Conservation (phyloP, 2,797 vertebrate genomes). For the Coregonus suidteri region DNA sequence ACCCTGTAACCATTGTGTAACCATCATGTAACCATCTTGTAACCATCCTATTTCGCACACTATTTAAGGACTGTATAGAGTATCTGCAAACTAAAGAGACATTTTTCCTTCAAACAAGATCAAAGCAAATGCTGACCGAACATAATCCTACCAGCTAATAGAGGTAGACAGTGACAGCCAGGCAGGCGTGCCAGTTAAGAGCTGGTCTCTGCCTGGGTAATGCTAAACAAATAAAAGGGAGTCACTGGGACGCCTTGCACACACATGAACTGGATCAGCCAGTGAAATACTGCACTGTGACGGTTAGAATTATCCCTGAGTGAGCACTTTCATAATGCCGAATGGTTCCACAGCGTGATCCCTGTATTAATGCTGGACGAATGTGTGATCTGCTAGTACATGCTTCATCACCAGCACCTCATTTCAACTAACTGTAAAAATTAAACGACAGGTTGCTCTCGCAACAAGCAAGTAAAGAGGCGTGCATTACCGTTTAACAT, state of each 20-base stretch:
- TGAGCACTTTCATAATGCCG: slow-evolving; percentile 61
- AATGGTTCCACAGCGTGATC: slow-evolving; percentile 39
- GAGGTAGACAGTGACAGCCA: slow-evolving; percentile 14
- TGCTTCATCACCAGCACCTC: slow-evolving; percentile 2
- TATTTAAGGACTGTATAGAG: too few relatives aligned
- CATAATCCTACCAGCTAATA: slow-evolving; percentile 7
- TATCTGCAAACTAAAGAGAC: background rate
- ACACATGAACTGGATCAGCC: slow-evolving; percentile 63
- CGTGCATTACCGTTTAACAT: slow-evolving; percentile 6
- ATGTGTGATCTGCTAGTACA: slow-evolving; percentile 26
- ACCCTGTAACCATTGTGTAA: too few relatives aligned
- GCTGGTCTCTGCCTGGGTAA: background rate
- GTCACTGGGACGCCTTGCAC: slow-evolving; percentile 40
- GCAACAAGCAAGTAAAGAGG: slow-evolving; percentile 10
- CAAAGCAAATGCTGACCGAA: slow-evolving; percentile 14
- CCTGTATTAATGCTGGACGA: slow-evolving; percentile 43
- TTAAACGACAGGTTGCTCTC: slow-evolving; percentile 15
- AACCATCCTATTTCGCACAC: too few relatives aligned
- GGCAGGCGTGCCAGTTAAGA: background rate
- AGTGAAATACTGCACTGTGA: slow-evolving; percentile 57
- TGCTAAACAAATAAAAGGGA: slow-evolving; percentile 35
- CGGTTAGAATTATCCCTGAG: slow-evolving; percentile 58
- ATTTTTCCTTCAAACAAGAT: background rate
- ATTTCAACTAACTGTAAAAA: slow-evolving; percentile 23
- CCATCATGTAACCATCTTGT: too few relatives aligned